phyloP scores from a whole-genome alignment of 2,888 invertebrate species.

The Drosophila bunnanda region DNA sequence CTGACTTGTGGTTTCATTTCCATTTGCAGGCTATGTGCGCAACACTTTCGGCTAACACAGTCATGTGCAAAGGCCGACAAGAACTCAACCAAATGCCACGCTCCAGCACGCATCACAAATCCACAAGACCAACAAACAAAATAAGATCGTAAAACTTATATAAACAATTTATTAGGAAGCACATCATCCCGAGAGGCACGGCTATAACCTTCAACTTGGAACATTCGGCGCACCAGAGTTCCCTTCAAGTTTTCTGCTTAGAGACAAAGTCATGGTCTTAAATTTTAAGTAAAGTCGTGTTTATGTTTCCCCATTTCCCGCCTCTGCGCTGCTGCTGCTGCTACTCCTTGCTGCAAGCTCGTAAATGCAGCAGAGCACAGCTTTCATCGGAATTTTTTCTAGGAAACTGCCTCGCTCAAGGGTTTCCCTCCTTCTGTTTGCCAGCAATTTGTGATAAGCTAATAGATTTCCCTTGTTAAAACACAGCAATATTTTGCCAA shows the following conservation, averaged over 20 bases:
- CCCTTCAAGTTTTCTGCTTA: constrained; percentile 15
- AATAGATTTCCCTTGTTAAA: constrained; percentile 44
- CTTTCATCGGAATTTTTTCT: constrained; percentile 32
- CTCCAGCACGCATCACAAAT: constrained; percentile 48
- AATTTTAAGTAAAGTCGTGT: constrained; percentile 62
- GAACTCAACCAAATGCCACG: constrained; percentile 47
- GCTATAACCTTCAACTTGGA: constrained; percentile 16
- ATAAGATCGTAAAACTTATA: constrained; percentile 45
- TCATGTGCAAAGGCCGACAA: constrained; percentile 4
- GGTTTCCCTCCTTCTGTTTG: constrained; percentile 15
- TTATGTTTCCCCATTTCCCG: constrained; percentile 46
- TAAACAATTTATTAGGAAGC: constrained; percentile 55
- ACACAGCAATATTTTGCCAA: constrained; percentile 19
- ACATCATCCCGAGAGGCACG: constrained; percentile 19
- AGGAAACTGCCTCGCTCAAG: constrained; percentile 16
- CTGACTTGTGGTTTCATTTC: constrained; percentile 5
- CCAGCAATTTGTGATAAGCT: constrained; percentile 40
- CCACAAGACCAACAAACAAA: constrained; percentile 7
- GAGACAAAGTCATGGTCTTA: constrained; percentile 20
- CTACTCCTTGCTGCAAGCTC: constrained; percentile 15
- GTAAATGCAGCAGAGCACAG: constrained; percentile 58
- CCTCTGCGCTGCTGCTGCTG: constrained; percentile 1
- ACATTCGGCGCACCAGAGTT: neutral
- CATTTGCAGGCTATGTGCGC: constrained; percentile 54
- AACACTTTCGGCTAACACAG: constrained; percentile 57